Evolutionary conservation across 2,888 invertebrate species (phyloP), one percentile per base, ranked within the genome.

Genomic region (Drosophila hamatofila): DNA sequence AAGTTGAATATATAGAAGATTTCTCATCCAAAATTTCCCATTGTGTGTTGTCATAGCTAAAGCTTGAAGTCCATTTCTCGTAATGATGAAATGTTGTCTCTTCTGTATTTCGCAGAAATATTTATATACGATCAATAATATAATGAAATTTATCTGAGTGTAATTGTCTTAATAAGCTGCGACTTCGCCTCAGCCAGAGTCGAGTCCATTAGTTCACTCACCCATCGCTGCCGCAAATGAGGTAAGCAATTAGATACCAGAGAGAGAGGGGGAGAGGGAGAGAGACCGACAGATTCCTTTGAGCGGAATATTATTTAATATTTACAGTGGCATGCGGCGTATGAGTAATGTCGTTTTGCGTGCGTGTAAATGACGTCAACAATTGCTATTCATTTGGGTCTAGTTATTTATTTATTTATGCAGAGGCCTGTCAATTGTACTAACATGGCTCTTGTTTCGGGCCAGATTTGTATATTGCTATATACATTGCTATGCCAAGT

Each of bases 261-360:
- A 46, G 16, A 8, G 9, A 49, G 30, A 16, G 25, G 1, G 16
- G 12, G 44, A 11, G 18, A 4, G n/a, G 11, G 18, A 1, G 41
- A 25, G 68, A 8, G 49, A 5, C 11, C 9, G 30, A 21, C 33
- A 61, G 64, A 72, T 63, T 59, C 68, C 79, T 65, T 51, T 68
- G 42, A 69, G 63, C 59, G 49, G 27, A 14, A 56, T 62, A 46
- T 78, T 68, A 65, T 81, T 72, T 72, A 78, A 72, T 84, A 73
- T 67, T 69, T 72, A 64, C 72, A 66, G 57, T 63, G 51, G 64
- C 44, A 71, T 9, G 54, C 55, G 56, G 58, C 72, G 76, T 69
- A 84, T 87, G 79, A 83, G 82, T 76, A 88, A 84, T 72, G 25
- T 12, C 14, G 35, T 35, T 35, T 35, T 42, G 55, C 3, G n/a